phyloP scores from a whole-genome alignment of 1,140 invertebrate genomes.

The Halictus rubicundus region DNA sequence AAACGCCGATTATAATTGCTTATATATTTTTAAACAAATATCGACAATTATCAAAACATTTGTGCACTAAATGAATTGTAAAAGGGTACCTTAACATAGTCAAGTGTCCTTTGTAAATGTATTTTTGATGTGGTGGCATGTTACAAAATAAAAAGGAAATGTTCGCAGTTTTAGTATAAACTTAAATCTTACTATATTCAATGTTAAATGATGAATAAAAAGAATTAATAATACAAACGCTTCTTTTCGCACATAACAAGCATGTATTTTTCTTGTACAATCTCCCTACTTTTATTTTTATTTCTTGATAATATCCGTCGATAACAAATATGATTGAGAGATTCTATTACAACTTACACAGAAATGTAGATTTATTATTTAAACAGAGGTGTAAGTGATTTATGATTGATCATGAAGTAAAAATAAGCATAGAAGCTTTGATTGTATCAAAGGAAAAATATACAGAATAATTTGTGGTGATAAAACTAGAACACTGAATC shows the following conservation, averaged over 20 bases:
- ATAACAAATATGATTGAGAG: slow-evolving; percentile 31
- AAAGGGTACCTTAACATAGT: background rate
- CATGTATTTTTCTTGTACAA: slow-evolving; percentile 33
- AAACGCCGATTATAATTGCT: slow-evolving; percentile 2
- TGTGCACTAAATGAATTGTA: slow-evolving; percentile 13
- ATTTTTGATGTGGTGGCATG: background rate
- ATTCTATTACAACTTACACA: slow-evolving; percentile 23
- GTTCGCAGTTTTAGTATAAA: slow-evolving; percentile 10
- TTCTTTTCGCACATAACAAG: slow-evolving; percentile 23
- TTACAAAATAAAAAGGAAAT: slow-evolving; percentile 17
- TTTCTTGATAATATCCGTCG: slow-evolving; percentile 16
- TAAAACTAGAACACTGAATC: background rate
- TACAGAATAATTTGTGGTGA: background rate
- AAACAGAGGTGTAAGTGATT: slow-evolving; percentile 16
- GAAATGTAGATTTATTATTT: slow-evolving; percentile 22
- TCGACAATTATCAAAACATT: background rate
- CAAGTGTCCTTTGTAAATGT: background rate
- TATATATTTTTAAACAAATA: slow-evolving; percentile 18
- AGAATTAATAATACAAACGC: slow-evolving; percentile 26
- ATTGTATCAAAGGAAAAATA: slow-evolving; percentile 2
- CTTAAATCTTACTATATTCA: slow-evolving; percentile 21
- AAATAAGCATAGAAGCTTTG: background rate
- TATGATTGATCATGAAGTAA: slow-evolving; percentile 1
- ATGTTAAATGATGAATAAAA: slow-evolving; percentile 25
- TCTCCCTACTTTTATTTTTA: slow-evolving; percentile 36